Evolutionary conservation across 2,113 vertebrate species (phyloP).

Genomic region (Vulpes lagopus): DNA sequence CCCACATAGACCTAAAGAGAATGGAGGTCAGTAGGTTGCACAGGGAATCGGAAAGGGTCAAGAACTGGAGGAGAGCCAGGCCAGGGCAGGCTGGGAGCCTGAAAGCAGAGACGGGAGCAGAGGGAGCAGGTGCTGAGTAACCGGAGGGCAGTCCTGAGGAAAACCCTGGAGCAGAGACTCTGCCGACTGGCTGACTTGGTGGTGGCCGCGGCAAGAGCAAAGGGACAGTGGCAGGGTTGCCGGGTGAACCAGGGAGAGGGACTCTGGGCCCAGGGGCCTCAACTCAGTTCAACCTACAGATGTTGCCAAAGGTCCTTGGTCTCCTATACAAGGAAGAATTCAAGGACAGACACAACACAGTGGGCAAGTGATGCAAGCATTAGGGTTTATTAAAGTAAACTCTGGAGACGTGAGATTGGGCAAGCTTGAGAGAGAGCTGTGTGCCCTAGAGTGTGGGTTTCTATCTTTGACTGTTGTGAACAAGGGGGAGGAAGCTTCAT

Average conservation of each 20-base stretch:
- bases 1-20: too few relatives aligned
- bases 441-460: neutral
- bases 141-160: neutral
- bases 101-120: neutral
- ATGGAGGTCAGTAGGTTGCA: neutral
- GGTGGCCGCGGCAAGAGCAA: neutral
- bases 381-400: neutral
- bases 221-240: neutral
- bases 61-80: neutral
- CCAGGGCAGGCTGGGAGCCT: neutral
- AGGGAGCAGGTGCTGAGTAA: too few relatives aligned
- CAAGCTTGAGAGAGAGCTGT: neutral
- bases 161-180: rapidly evolving
- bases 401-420: neutral
- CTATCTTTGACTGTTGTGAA: neutral
- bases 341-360: neutral
- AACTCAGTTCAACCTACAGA: neutral
- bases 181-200: neutral
- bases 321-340: neutral
- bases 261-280: neutral
- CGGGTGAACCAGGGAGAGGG: neutral
- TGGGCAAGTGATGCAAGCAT: neutral
- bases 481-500: neutral
- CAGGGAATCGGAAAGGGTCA: neutral
- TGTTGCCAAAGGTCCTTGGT: neutral